Evolutionary conservation across 2,797 vertebrate genomes (phyloP).

Genomic region (Amblyopsis hoosieri): DNA sequence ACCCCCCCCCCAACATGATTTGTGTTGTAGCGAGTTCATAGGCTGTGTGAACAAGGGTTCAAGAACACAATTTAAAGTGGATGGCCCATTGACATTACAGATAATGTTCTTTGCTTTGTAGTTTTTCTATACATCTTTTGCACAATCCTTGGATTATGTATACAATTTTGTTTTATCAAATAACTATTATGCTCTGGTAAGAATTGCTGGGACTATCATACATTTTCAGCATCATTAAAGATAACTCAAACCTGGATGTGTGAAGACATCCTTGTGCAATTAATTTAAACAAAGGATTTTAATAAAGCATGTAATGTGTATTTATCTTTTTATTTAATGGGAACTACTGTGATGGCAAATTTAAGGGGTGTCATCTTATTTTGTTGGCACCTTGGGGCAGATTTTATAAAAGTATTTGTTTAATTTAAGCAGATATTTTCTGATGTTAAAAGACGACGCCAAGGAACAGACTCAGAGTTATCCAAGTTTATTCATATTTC

Average conservation of each 20-base stretch:
- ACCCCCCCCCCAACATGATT: neutral
- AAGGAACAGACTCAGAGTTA: conserved; percentile 86
- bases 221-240: conserved; percentile 47
- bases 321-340: conserved; percentile 24
- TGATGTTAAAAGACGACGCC: conserved; percentile 33
- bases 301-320: conserved; percentile 67
- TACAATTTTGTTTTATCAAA: conserved; percentile 48
- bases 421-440: neutral
- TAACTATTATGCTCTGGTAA: conserved; percentile 42
- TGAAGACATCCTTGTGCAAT: conserved; percentile 69
- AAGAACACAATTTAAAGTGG: conserved; percentile 34
- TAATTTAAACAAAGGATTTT: conserved; percentile 50
- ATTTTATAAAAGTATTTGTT: neutral
- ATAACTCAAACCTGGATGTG: conserved; percentile 54
- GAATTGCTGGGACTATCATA: conserved; percentile 49
- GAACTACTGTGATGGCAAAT: no score
- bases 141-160: conserved; percentile 62
- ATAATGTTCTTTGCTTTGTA: conserved; percentile 35
- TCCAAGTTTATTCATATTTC: conserved; percentile 98
- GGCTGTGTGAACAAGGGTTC: conserved; percentile 42
- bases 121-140: conserved; percentile 58
- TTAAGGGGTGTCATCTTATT: no score
- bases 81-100: conserved; percentile 36
- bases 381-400: no score
- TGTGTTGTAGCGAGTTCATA: conserved; percentile 22